Conservation (phyloP, 2,888 invertebrate species). For the Malacosoma neustria region DNA sequence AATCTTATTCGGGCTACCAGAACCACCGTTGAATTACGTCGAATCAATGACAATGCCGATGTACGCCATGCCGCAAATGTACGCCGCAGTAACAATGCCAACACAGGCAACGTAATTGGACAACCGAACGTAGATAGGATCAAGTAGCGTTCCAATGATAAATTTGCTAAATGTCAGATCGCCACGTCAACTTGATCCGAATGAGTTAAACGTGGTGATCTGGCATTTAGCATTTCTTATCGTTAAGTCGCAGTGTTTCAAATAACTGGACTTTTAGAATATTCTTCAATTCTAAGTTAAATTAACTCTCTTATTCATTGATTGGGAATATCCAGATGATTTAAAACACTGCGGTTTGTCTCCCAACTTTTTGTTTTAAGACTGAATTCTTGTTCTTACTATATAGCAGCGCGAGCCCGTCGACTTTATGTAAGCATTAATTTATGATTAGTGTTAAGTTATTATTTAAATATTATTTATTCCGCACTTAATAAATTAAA, state of each 20-base stretch:
- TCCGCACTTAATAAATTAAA: conserved; percentile 54
- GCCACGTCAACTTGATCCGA: conserved; percentile 60
- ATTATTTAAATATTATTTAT: conserved; percentile 63
- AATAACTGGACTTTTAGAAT: conserved; percentile 33
- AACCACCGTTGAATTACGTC: conserved; percentile 50
- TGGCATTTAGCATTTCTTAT: conserved; percentile 58
- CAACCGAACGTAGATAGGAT: conserved; percentile 48
- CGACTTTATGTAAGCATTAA: conserved; percentile 61
- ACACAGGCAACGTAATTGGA: conserved; percentile 49
- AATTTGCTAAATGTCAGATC: conserved; percentile 66
- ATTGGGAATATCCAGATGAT: conserved; percentile 26
- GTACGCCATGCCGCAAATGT: conserved; percentile 64
- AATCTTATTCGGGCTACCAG: conserved; percentile 61
- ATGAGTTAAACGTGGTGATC: conserved; percentile 44
- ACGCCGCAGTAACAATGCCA: conserved; percentile 38
- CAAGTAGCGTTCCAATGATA: conserved; percentile 50
- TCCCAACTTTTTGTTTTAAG: conserved; percentile 37
- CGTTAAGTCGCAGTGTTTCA: conserved; percentile 48
- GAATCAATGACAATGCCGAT: conserved; percentile 62
- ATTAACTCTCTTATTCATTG: conserved; percentile 8
- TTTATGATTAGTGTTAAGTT: conserved; percentile 44
- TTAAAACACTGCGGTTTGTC: conserved; percentile 39
- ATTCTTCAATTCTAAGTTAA: conserved; percentile 22
- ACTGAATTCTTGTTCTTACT: conserved; percentile 42
- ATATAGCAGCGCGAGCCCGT: conserved; percentile 65